A percentile compares a stretch with the other conserved stretches of the same genome.
phyloP scores from a whole-genome alignment of 2,113 vertebrate species.

The Emydura subglobosa region DNA sequence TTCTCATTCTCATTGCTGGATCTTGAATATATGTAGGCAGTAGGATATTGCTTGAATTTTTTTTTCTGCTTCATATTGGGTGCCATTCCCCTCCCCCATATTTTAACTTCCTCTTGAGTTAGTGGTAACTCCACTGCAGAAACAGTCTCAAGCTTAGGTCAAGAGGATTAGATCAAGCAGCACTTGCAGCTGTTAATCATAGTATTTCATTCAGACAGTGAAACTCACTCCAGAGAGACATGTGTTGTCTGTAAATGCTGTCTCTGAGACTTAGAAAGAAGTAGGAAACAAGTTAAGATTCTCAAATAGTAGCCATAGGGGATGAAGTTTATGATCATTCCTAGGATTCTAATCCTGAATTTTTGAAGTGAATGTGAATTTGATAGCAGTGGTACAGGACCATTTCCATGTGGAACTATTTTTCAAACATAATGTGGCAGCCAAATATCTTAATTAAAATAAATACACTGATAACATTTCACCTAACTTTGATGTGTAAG shows the following conservation, averaged over 20 bases:
- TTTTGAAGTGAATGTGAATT: neutral
- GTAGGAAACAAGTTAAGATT: neutral
- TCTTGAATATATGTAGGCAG: too few species aligned
- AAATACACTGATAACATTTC: neutral
- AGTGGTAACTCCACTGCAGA: neutral
- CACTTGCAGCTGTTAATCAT: slow-evolving; percentile 12
- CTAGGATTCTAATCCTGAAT: neutral
- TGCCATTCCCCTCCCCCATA: neutral
- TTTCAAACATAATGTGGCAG: neutral
- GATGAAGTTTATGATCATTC: neutral
- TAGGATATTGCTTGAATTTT: too few species aligned
- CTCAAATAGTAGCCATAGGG: neutral
- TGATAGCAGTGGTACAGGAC: neutral
- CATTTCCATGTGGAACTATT: neutral
- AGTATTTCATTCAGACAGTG: slow-evolving; percentile 3
- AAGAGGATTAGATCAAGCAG: slow-evolving; percentile 30
- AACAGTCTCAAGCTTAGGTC: neutral
- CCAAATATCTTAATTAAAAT: neutral
- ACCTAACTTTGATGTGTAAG: neutral
- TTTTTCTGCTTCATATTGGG: too few species aligned
- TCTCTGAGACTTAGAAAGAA: slow-evolving; percentile 4
- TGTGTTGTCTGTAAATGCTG: neutral
- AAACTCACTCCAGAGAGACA: neutral
- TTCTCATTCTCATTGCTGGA: too few species aligned
- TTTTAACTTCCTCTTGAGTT: slow-evolving; percentile 1